Conservation (phyloP, 2,113 vertebrate genomes). For the Calonectris borealis region DNA sequence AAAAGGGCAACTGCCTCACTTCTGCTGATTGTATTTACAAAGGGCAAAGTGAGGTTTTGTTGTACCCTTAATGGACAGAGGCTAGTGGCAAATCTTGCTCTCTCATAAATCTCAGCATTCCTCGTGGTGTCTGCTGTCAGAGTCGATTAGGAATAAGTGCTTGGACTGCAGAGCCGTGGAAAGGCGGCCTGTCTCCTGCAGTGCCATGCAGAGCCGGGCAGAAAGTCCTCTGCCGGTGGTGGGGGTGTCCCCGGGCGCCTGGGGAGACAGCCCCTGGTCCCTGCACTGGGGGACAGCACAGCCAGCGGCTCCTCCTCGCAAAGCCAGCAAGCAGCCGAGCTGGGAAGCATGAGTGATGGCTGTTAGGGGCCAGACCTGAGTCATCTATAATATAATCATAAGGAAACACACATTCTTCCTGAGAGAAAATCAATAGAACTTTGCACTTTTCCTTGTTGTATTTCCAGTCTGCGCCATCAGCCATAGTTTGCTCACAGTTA, state of each 20-base stretch:
- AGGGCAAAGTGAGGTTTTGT: slow-evolving; percentile 14
- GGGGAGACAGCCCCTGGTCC: neutral
- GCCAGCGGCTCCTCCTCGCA: fast-evolving
- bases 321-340: neutral
- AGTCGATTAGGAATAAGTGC: slow-evolving; percentile 13
- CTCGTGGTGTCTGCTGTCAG: slow-evolving; percentile 20
- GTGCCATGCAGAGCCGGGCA: neutral
- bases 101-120: slow-evolving; percentile 26
- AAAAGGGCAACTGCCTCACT: slow-evolving; percentile 54
- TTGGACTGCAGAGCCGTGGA: neutral
- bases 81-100: slow-evolving; percentile 53
- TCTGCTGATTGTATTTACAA: slow-evolving; percentile 30
- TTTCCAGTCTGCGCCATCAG: slow-evolving; percentile 38
- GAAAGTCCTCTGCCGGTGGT: neutral
- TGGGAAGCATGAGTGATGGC: neutral
- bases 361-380: slow-evolving; percentile 8
- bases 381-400: slow-evolving; percentile 45
- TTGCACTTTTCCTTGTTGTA: slow-evolving; percentile 61
- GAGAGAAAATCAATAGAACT: slow-evolving; percentile 65
- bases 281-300: neutral
- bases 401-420: slow-evolving; percentile 50
- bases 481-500: slow-evolving; percentile 17
- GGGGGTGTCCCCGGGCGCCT: neutral
- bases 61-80: slow-evolving; percentile 12
- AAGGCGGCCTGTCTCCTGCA: neutral